Evolutionary conservation across 2,888 invertebrate species (phyloP).

Genomic region (Craniophora ligustri): DNA sequence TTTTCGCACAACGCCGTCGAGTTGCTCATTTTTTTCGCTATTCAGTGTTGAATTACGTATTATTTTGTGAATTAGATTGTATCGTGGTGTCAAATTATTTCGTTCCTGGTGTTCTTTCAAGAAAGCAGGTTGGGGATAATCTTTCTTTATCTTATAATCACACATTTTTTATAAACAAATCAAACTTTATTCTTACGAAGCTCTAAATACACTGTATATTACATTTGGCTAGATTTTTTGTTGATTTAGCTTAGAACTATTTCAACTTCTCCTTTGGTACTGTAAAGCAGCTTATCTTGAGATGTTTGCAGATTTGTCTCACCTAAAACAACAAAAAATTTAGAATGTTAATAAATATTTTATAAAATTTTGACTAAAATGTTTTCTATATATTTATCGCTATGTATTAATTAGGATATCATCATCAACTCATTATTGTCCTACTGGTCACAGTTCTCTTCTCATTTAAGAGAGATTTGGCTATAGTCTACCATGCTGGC

Average conservation of each 20-base stretch:
- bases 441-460: too few species aligned
- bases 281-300: slow-evolving; percentile 94
- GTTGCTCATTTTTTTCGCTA: slow-evolving; percentile 86
- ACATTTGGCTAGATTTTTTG: neutral
- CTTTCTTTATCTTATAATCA: slow-evolving; percentile 45
- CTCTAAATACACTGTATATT: slow-evolving; percentile 2
- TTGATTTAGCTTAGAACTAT: slow-evolving; percentile 36
- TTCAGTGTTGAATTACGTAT: slow-evolving; percentile 85
- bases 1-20: slow-evolving; percentile 74
- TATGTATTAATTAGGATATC: too few species aligned
- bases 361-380: too few species aligned
- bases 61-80: slow-evolving; percentile 88
- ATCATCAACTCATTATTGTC: too few species aligned
- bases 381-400: too few species aligned
- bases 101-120: slow-evolving; percentile 72
- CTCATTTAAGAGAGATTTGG: too few species aligned
- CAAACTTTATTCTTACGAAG: slow-evolving; percentile 28
- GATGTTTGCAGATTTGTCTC: slow-evolving; percentile 96
- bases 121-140: slow-evolving; percentile 74
- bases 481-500: too few species aligned
- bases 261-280: slow-evolving; percentile 73
- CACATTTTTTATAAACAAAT: slow-evolving; percentile 16
- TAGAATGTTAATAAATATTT: too few species aligned
- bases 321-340: slow-evolving; percentile 91
- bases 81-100: slow-evolving; percentile 83